Base-by-base conservation (phyloP, 2,113 vertebrate genomes). In the Labeo rohita region DNA sequence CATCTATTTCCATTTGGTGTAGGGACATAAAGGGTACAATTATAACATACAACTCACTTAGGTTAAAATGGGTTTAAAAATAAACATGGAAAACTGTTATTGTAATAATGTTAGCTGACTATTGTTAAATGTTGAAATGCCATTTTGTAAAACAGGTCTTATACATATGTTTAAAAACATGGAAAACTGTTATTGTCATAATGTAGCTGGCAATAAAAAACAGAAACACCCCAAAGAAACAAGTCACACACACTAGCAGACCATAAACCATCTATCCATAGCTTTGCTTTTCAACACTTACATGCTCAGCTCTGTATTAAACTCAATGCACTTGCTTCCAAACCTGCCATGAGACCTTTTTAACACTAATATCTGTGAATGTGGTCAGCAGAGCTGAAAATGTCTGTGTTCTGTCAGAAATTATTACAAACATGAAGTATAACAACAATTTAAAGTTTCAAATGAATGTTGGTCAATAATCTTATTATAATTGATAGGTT, bases 91-190 rank as follows among this genome's bases (percentile, higher is more conserved):
- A n/a, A n/a, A n/a, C n/a, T n/a, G n/a, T n/a, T n/a, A 56, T 59
- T 18, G 3, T n/a, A n/a, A n/a, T n/a, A n/a, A n/a, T n/a, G n/a
- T n/a, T n/a, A n/a, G n/a, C n/a, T n/a, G n/a, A n/a, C n/a, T n/a
- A n/a, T n/a, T n/a, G 15, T 11, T n/a, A 73, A 73, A 16, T 56
- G 54, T 52, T 79, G 84, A n/a, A 56, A 23, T n/a, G n/a, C n/a
- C n/a, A n/a, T n/a, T n/a, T 15, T 47, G 52, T 73, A 61, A 63
- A 28, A 21, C 56, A 77, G 43, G n/a, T n/a, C n/a, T n/a, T n/a
- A n/a, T n/a, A n/a, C n/a, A n/a, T n/a, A n/a, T n/a, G 54, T 82
- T 75, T 63, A 75, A 81, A 49, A 82, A 59, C 43, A 86, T 61
- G 54, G 21, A 43, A 47, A 85, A 79, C 65, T 39, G 43, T 50